These are phyloP conservation scores for Ursus arctos DNA, from an alignment of 2,113 vertebrate genomes.

Conservation along the genomic window DNA sequence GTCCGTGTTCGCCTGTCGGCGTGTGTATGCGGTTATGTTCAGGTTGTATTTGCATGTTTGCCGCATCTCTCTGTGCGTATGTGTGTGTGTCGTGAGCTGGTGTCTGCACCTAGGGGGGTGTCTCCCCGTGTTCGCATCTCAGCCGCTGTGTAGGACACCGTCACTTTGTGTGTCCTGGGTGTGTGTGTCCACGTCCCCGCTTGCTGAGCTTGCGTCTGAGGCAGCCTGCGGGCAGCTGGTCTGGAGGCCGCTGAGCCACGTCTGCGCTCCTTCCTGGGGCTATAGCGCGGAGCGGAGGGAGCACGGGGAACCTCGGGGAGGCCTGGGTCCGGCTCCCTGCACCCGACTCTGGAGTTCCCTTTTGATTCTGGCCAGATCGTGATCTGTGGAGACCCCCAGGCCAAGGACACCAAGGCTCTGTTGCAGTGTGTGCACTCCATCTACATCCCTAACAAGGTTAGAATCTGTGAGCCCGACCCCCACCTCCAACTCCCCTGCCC, in stretches of 20 bases:
- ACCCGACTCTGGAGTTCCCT: background rate
- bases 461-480: background rate
- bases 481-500: background rate
- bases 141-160: background rate
- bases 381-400: constrained; percentile 93
- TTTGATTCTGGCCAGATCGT: constrained; percentile 88
- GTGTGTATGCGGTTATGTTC: background rate
- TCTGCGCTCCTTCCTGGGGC: background rate
- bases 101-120: background rate
- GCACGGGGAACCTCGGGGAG: background rate
- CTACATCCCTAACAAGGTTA: constrained; percentile 94
- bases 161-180: background rate
- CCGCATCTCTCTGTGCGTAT: background rate
- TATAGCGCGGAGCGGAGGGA: background rate
- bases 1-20: background rate
- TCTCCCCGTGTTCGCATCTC: background rate
- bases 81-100: background rate
- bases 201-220: background rate
- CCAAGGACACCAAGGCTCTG: constrained; percentile 92
- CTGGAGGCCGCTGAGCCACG: background rate
- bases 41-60: background rate
- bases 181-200: background rate
- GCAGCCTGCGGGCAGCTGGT: background rate
- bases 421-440: constrained; percentile 89
- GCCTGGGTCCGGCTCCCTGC: background rate